These are phyloP conservation scores for Hyperoplus immaculatus DNA, from an alignment of 2,797 vertebrate species.

Conservation along the genomic window DNA sequence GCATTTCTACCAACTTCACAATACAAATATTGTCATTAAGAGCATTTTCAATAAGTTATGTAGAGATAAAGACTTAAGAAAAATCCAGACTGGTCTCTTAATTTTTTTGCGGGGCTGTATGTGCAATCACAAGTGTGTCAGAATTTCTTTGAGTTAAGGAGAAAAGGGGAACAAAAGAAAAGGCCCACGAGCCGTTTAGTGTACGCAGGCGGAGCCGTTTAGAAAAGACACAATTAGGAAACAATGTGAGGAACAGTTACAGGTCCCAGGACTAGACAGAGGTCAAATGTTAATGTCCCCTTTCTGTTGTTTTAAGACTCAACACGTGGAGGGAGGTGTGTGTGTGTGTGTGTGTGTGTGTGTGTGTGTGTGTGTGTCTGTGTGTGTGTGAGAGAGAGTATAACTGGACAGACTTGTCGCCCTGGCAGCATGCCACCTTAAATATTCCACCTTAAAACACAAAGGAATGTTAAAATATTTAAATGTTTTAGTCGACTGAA, in stretches of 20 bases:
- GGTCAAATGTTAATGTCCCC: slow-evolving; percentile 72
- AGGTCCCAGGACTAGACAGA: slow-evolving; percentile 60
- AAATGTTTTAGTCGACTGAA: background rate
- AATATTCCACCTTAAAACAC: slow-evolving; percentile 39
- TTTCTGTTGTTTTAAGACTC: slow-evolving; percentile 56
- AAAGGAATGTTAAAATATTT: slow-evolving; percentile 42
- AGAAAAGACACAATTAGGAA: slow-evolving; percentile 54
- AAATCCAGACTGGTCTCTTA: too few relatives aligned
- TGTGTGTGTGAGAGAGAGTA: background rate
- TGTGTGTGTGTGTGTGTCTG: slow-evolving; percentile 29
- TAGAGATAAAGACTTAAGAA: too few relatives aligned
- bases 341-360: slow-evolving; percentile 21
- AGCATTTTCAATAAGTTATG: too few relatives aligned
- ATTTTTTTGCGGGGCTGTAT: too few relatives aligned
- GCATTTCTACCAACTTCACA: too few relatives aligned
- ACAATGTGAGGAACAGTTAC: slow-evolving; percentile 72
- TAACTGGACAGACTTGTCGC: slow-evolving; percentile 61
- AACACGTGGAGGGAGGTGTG: slow-evolving; percentile 50
- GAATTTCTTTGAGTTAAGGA: background rate
- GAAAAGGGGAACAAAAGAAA: background rate
- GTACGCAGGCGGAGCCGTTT: slow-evolving; percentile 29
- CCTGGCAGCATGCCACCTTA: slow-evolving; percentile 8
- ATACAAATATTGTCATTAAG: too few relatives aligned
- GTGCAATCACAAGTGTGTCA: background rate
- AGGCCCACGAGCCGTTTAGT: slow-evolving; percentile 1